These are phyloP conservation scores for Drosophila mettleri DNA, from an alignment of 2,888 invertebrate genomes.

Conservation along the genomic window DNA sequence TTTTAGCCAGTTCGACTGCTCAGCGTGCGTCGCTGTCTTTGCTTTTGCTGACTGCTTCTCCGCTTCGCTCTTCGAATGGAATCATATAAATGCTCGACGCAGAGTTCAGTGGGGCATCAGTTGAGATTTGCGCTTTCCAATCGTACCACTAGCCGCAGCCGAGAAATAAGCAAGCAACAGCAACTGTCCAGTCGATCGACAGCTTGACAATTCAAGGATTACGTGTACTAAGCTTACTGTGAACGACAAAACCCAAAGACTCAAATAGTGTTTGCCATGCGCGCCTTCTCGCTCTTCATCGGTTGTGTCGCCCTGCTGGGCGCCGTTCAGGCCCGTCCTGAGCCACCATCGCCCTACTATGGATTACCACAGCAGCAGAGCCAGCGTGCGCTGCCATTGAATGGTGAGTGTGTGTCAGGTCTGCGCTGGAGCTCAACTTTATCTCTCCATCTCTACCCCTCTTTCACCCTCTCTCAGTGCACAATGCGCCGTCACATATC, in stretches of 20 bases:
- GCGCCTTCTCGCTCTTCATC: slow-evolving; percentile 77
- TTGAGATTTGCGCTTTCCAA: slow-evolving; percentile 71
- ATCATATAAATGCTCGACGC: slow-evolving; percentile 76
- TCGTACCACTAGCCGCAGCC: slow-evolving; percentile 34
- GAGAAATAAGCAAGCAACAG: slow-evolving; percentile 4
- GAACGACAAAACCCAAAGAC: slow-evolving; percentile 45
- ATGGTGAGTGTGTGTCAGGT: slow-evolving; percentile 81
- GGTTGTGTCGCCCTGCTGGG: slow-evolving; percentile 77
- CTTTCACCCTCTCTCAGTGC: slow-evolving; percentile 34
- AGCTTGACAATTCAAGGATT: slow-evolving; percentile 63
- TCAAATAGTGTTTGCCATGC: slow-evolving; percentile 75
- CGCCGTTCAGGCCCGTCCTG: slow-evolving; percentile 81
- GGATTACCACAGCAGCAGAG: slow-evolving; percentile 80
- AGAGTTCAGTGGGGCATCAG: slow-evolving; percentile 67
- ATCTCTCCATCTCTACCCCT: background rate
- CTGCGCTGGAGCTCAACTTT: background rate
- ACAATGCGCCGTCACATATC: slow-evolving; percentile 66
- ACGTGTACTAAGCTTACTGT: slow-evolving; percentile 84
- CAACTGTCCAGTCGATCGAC: slow-evolving; percentile 8
- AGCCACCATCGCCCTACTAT: slow-evolving; percentile 84
- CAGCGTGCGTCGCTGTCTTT: slow-evolving; percentile 48
- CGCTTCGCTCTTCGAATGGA: slow-evolving; percentile 49
- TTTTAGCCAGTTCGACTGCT: slow-evolving; percentile 60
- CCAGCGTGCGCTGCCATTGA: slow-evolving; percentile 85
- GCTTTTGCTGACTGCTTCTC: slow-evolving; percentile 46